A percentile compares a stretch with the other conserved stretches of the same genome.
Conservation (phyloP, 2,888 invertebrate genomes). For the Slavum lentiscoides region DNA sequence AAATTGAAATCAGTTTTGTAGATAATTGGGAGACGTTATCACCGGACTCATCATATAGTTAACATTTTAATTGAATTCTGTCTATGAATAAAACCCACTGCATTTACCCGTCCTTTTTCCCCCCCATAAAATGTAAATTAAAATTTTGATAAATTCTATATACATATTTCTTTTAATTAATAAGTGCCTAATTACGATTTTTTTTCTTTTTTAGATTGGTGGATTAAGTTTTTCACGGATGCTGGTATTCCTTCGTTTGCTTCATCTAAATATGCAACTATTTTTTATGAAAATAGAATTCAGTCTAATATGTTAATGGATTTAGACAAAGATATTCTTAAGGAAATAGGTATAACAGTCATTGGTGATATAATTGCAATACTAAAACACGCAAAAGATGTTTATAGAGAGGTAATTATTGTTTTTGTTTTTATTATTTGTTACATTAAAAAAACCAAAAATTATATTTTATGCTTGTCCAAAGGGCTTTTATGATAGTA, state of each 20-base stretch:
- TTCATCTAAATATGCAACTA: conserved; percentile 80
- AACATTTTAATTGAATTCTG: too few species aligned
- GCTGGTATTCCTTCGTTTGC: conserved; percentile 81
- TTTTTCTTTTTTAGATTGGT: conserved; percentile 64
- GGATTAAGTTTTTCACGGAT: conserved; percentile 85
- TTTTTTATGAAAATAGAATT: conserved; percentile 85
- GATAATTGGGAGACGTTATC: too few species aligned
- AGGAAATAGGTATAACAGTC: conserved; percentile 81
- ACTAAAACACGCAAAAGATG: conserved; percentile 67
- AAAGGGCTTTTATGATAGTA: conserved; percentile 25
- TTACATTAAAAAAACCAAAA: neutral
- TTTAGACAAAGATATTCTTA: conserved; percentile 81
- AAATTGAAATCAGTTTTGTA: too few species aligned
- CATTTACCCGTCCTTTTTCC: too few species aligned
- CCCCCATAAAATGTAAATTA: too few species aligned
- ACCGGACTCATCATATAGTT: too few species aligned
- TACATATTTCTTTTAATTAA: too few species aligned
- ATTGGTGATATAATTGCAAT: conserved; percentile 71
- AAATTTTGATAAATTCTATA: too few species aligned
- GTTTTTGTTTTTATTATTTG: neutral
- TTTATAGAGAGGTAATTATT: conserved; percentile 62
- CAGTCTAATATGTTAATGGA: conserved; percentile 84
- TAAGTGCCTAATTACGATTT: neutral
- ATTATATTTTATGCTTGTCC: conserved; percentile 10
- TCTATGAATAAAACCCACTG: too few species aligned